phyloP scores from a whole-genome alignment of 2,888 invertebrate genomes.

The Drosophila subsilvestris region DNA sequence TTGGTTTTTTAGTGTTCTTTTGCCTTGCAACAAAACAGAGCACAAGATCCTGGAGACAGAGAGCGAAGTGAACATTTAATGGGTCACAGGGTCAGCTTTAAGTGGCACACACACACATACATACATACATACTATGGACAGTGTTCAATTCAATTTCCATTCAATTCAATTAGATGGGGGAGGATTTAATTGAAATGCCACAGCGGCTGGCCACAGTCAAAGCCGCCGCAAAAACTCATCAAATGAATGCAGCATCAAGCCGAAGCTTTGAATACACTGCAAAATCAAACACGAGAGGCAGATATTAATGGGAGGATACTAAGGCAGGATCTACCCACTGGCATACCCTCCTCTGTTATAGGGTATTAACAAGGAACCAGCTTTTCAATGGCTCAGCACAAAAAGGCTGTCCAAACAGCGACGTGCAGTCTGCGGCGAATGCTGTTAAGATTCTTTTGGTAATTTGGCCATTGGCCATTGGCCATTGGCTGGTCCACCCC shows the following conservation, averaged over 20 bases:
- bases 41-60: not conserved
- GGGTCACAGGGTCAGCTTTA: conserved; percentile 51
- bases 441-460: conserved; percentile 14
- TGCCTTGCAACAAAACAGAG: not conserved
- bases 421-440: not conserved
- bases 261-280: not conserved
- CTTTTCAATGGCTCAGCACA: conserved; percentile 40
- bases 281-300: not conserved
- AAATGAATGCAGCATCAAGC: too few species aligned
- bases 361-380: conserved; percentile 11
- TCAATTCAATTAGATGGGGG: conserved; percentile 50
- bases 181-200: conserved; percentile 55
- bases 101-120: conserved; percentile 15
- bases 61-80: conserved; percentile 24
- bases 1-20: conserved; percentile 28
- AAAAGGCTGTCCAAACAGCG: conserved; percentile 36
- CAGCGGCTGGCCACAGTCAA: not conserved
- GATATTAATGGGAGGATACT: too few species aligned
- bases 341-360: too few species aligned
- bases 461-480: conserved; percentile 15
- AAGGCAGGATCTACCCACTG: too few species aligned
- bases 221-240: conserved; percentile 3
- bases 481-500: conserved; percentile 13
- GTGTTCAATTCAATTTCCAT: conserved; percentile 51
- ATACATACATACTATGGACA: conserved; percentile 7